These are phyloP conservation scores for Empidonax alnorum DNA, from an alignment of 2,113 vertebrate species.

Conservation along the genomic window DNA sequence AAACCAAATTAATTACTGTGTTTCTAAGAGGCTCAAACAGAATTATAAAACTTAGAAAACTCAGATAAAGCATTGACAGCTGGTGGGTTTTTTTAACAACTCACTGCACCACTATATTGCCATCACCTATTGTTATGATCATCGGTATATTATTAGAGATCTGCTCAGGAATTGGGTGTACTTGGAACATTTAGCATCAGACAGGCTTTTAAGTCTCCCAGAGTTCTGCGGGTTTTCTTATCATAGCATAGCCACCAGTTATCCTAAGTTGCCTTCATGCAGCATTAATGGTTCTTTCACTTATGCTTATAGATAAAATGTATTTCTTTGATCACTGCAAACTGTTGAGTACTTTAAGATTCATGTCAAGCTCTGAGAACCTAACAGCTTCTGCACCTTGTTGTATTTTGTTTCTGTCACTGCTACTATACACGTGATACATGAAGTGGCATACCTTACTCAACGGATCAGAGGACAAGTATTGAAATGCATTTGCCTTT, in stretches of 20 bases:
- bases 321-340: not conserved
- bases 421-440: not conserved
- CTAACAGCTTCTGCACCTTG: not conserved
- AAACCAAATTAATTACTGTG: not conserved
- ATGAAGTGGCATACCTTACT: not conserved
- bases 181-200: not conserved
- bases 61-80: not conserved
- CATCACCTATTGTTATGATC: constrained; percentile 28
- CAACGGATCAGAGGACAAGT: accelerated
- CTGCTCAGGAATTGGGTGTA: not conserved
- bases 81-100: not conserved
- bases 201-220: constrained; percentile 1
- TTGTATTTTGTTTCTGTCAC: not conserved
- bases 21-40: not conserved
- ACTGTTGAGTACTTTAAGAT: not conserved
- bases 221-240: not conserved
- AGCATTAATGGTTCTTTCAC: not conserved
- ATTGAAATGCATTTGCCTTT: not conserved
- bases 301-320: constrained; percentile 3
- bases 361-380: not conserved
- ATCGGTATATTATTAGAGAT: not conserved
- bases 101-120: not conserved
- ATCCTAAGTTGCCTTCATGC: not conserved
- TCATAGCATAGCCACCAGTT: not conserved
- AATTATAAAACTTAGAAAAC: not conserved